Evolutionary conservation across 2,888 invertebrate genomes (phyloP).

Genomic region (Erebia epiphron): DNA sequence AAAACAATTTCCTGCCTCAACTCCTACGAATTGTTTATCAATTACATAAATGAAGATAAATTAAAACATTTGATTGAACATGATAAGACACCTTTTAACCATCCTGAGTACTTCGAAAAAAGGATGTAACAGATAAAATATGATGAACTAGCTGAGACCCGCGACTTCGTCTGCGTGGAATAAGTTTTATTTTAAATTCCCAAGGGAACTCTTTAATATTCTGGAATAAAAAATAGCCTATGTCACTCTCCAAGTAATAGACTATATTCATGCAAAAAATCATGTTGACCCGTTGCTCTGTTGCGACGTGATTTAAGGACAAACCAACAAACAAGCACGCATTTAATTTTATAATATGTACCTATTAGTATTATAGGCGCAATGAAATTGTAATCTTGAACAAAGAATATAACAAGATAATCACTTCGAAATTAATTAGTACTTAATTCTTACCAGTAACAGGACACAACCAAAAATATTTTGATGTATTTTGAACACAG

Average conservation of each 20-base stretch:
- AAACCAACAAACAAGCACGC: too few species aligned
- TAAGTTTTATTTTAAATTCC: too few species aligned
- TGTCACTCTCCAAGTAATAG: too few species aligned
- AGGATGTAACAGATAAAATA: background rate
- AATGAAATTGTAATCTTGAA: background rate
- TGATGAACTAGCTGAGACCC: background rate
- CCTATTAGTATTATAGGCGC: background rate
- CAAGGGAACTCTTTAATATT: too few species aligned
- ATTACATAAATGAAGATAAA: constrained; percentile 10
- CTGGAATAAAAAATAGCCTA: too few species aligned
- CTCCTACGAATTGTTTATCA: background rate
- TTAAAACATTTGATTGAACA: constrained; percentile 7
- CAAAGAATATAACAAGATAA: constrained; percentile 5
- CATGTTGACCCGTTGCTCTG: too few species aligned
- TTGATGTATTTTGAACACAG: constrained; percentile 85
- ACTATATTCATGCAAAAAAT: too few species aligned
- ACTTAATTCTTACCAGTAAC: constrained; percentile 87
- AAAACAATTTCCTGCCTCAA: background rate
- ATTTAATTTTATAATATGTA: too few species aligned
- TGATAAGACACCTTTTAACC: constrained; percentile 18
- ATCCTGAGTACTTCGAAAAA: background rate
- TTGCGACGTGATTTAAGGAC: too few species aligned
- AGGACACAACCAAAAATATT: constrained; percentile 88
- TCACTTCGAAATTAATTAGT: background rate
- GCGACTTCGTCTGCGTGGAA: too few species aligned